These are phyloP conservation scores for Agrilus biguttatus DNA, from an alignment of 2,888 invertebrate genomes.

Conservation along the genomic window DNA sequence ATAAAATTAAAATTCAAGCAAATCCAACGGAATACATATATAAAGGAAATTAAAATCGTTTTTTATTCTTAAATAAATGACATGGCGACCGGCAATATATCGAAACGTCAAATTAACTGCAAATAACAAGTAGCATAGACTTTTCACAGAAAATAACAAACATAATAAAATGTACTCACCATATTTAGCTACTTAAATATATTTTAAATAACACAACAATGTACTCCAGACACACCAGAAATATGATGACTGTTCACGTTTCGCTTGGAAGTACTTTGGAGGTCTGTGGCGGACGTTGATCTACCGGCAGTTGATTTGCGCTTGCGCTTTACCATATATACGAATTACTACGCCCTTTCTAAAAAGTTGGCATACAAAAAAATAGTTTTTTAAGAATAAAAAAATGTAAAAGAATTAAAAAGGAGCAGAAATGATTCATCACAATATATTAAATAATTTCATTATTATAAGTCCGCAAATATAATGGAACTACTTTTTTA, in stretches of 20 bases:
- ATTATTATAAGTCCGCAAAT: too few species aligned
- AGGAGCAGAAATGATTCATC: too few species aligned
- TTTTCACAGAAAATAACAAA: neutral
- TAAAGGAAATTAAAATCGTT: slow-evolving; percentile 3
- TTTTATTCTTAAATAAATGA: slow-evolving; percentile 16
- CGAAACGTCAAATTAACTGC: slow-evolving; percentile 8
- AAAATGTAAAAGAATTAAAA: too few species aligned
- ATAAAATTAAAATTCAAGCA: neutral
- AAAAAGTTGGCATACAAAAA: slow-evolving; percentile 3
- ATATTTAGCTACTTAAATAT: slow-evolving; percentile 24
- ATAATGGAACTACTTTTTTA: too few species aligned
- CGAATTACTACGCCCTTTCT: slow-evolving; percentile 10
- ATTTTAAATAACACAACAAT: slow-evolving; percentile 20
- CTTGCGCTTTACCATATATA: slow-evolving; percentile 17
- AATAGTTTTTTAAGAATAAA: too few species aligned
- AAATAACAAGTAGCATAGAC: slow-evolving; percentile 3
- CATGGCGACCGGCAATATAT: slow-evolving; percentile 22
- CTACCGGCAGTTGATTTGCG: slow-evolving; percentile 24
- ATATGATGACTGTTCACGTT: slow-evolving; percentile 24
- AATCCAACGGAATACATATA: slow-evolving; percentile 6
- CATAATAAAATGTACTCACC: slow-evolving; percentile 20
- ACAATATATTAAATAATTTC: too few species aligned
- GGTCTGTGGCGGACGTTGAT: slow-evolving; percentile 32
- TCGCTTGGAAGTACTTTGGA: slow-evolving; percentile 12
- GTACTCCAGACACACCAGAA: slow-evolving; percentile 25